phyloP scores from a whole-genome alignment of 2,888 invertebrate species.

The Thymelicus acteon region DNA sequence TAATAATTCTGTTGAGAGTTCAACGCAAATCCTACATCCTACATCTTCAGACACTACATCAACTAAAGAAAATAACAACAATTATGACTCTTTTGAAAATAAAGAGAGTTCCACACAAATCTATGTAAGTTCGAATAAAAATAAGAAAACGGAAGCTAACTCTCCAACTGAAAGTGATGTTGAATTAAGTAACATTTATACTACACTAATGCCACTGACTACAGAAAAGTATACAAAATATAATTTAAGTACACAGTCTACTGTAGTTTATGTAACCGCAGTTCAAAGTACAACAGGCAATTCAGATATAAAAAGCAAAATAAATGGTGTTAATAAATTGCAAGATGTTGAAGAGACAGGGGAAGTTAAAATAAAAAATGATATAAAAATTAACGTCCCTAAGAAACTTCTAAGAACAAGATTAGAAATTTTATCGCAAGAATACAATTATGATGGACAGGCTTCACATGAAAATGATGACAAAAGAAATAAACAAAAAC shows the following conservation, averaged over 20 bases:
- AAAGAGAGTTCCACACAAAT: background rate
- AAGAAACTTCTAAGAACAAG: slow-evolving; percentile 12
- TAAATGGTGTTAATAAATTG: background rate
- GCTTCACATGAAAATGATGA: background rate
- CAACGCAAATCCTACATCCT: background rate
- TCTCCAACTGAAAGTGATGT: background rate
- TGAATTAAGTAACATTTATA: background rate
- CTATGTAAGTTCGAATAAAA: background rate
- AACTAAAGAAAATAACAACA: background rate
- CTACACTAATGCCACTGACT: slow-evolving; percentile 1
- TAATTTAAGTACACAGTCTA: background rate
- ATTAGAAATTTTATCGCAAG: slow-evolving; percentile 15
- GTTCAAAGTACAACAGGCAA: background rate
- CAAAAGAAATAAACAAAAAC: background rate
- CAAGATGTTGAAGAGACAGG: background rate
- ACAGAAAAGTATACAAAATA: background rate
- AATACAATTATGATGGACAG: background rate
- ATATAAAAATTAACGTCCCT: background rate
- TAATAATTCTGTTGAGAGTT: background rate
- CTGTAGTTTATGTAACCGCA: background rate
- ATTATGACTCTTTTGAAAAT: background rate
- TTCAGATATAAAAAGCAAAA: background rate
- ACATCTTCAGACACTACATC: background rate
- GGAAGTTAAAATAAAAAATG: background rate
- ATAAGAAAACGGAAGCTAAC: background rate